Evolutionary conservation across 2,113 vertebrate genomes (phyloP).

Genomic region (Triplophysa tibetana): DNA sequence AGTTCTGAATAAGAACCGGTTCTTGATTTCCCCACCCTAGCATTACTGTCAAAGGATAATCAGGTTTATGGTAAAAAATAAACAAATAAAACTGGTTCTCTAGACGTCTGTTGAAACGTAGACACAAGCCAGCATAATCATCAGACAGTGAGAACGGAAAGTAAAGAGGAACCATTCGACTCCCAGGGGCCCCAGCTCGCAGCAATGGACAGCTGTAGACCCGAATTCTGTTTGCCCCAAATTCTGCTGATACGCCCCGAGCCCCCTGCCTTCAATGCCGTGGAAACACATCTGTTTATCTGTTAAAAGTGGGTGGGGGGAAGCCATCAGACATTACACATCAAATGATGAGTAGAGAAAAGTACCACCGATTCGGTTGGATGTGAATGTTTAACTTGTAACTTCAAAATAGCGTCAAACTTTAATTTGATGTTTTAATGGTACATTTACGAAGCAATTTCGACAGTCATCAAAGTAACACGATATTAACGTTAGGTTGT

Average conservation of each 20-base stretch:
- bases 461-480: background rate
- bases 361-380: background rate
- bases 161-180: background rate
- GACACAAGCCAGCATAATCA: background rate
- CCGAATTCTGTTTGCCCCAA: background rate
- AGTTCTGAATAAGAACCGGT: too few relatives aligned
- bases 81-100: too few relatives aligned
- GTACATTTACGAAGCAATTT: background rate
- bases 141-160: background rate
- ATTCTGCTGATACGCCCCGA: constrained; percentile 14
- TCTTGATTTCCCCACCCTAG: background rate
- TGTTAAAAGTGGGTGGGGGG: constrained; percentile 58
- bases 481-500: background rate
- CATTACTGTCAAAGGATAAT: too few relatives aligned
- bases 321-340: constrained; percentile 53
- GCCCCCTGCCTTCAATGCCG: background rate
- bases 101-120: background rate
- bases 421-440: background rate
- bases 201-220: constrained; percentile 29
- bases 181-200: background rate
- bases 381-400: background rate
- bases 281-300: constrained; percentile 56
- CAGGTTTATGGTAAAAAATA: too few relatives aligned
- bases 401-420: background rate
- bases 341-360: constrained; percentile 11